These are phyloP conservation scores for Drosophila limbata DNA, from an alignment of 2,888 invertebrate genomes.

Conservation along the genomic window DNA sequence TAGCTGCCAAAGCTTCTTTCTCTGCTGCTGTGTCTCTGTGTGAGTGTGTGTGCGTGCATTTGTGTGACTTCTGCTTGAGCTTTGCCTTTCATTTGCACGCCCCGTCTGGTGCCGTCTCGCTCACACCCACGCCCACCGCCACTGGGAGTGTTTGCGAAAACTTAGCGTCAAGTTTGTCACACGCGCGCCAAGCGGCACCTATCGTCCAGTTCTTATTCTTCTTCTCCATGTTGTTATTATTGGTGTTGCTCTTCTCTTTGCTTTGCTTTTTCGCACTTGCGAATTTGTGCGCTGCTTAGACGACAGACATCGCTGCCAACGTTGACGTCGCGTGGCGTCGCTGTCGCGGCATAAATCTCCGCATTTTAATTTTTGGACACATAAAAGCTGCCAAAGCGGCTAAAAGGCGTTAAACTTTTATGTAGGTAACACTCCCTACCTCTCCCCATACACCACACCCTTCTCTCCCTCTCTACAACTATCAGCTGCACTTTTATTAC, in stretches of 20 bases:
- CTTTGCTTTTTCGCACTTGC: slow-evolving; percentile 75
- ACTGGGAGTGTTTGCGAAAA: slow-evolving; percentile 65
- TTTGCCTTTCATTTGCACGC: slow-evolving; percentile 75
- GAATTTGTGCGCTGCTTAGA: slow-evolving; percentile 48
- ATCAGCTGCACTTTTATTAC: neutral
- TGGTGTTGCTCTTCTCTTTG: slow-evolving; percentile 28
- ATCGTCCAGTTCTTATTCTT: slow-evolving; percentile 41
- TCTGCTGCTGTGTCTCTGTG: slow-evolving; percentile 36
- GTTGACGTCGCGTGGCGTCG: slow-evolving; percentile 11
- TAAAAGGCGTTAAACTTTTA: slow-evolving; percentile 46
- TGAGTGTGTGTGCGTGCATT: slow-evolving; percentile 24
- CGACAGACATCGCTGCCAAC: slow-evolving; percentile 12
- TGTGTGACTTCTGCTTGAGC: slow-evolving; percentile 63
- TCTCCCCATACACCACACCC: neutral
- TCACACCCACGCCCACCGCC: slow-evolving; percentile 54
- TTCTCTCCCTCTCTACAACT: neutral
- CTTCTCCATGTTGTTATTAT: slow-evolving; percentile 7
- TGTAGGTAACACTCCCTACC: slow-evolving; percentile 7
- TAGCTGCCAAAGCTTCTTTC: slow-evolving; percentile 63
- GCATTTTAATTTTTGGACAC: slow-evolving; percentile 69
- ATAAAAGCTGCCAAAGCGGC: slow-evolving; percentile 75
- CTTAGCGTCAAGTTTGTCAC: slow-evolving; percentile 80
- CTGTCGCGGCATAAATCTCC: slow-evolving; percentile 60
- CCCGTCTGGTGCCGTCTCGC: slow-evolving; percentile 60
- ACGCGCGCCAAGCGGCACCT: slow-evolving; percentile 59